phyloP scores from a whole-genome alignment of 2,113 vertebrate genomes.

The Oryzias celebensis region DNA sequence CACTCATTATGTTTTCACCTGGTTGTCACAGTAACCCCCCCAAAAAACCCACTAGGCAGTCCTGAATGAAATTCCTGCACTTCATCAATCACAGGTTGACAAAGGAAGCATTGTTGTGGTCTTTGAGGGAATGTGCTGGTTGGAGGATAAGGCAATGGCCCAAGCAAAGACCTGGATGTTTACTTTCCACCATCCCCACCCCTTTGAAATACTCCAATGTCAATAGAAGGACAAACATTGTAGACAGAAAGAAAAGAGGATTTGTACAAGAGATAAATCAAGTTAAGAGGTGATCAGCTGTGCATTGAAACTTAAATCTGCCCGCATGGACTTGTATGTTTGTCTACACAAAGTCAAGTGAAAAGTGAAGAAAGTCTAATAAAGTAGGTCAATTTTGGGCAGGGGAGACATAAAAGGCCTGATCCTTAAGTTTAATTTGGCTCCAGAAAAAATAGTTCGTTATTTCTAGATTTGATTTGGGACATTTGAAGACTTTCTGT shows the following conservation, averaged over 20 bases:
- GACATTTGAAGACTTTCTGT: no score
- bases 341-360: not conserved
- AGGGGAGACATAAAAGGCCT: no score
- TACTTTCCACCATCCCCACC: conserved; percentile 35
- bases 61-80: conserved; percentile 78
- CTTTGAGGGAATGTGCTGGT: conserved; percentile 54
- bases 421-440: no score
- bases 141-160: conserved; percentile 37
- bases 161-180: conserved; percentile 63
- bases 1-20: conserved; percentile 75
- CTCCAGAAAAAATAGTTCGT: no score
- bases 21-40: conserved; percentile 77
- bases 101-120: conserved; percentile 76
- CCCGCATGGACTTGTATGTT: not conserved
- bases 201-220: no score
- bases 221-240: conserved; percentile 2
- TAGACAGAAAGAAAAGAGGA: not conserved
- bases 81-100: conserved; percentile 77
- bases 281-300: not conserved
- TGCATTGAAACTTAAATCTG: not conserved
- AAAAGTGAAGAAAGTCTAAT: no score
- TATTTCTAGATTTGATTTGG: no score
- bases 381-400: no score
- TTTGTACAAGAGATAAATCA: conserved; percentile 3
- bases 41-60: conserved; percentile 61